Base-by-base conservation (phyloP, 2,797 vertebrate species). In the Microcaecilia unicolor region DNA sequence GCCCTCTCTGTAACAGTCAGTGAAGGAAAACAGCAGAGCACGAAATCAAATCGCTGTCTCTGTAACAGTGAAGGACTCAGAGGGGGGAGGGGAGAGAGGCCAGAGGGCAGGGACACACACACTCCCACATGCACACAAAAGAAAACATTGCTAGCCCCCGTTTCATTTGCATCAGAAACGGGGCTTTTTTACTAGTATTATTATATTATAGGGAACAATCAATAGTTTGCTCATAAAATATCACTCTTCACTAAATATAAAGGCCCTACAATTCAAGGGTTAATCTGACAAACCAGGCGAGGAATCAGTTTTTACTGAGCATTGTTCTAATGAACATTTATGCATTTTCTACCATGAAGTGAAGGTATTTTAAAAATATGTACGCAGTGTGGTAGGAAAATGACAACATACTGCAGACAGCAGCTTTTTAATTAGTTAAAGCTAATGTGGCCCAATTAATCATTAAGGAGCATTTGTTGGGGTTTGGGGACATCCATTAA, bases 401-500 rank as follows among this genome's bases (percentile, higher is more conserved):
- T 18, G 25, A 19, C 4, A 2, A 22, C 47, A 58, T 51, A 60
- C 49, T 74, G 65, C 68, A 70, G 63, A 74, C 70, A 84, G 75
- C 67, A 72, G 53, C 70, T 61, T 67, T 76, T 82, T 85, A 86
- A 86, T 81, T 76, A 77, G 48, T 69, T 80, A 58, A 67, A 64
- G 81, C 74, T 83, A 83, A 83, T 61, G 65, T 48, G 46, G 55
- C 46, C 74, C 77, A 86, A 70, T 83, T 84, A 83, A 84, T 75
- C 76, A 67, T 56, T 50, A 66, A 41, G 57, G 59, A 50, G 39
- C 46, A 45, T 78, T 74, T 61, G 48, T 64, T 15, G 35, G 55
- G 61, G 64, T 15, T 0, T 75, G 69, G 68, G 14, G 25, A 60
- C 62, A 69, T 70, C 76, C 57, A 55, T 72, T 86, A 80, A 58